phyloP scores from a whole-genome alignment of 2,113 vertebrate genomes.

The Baryphthengus martii region DNA sequence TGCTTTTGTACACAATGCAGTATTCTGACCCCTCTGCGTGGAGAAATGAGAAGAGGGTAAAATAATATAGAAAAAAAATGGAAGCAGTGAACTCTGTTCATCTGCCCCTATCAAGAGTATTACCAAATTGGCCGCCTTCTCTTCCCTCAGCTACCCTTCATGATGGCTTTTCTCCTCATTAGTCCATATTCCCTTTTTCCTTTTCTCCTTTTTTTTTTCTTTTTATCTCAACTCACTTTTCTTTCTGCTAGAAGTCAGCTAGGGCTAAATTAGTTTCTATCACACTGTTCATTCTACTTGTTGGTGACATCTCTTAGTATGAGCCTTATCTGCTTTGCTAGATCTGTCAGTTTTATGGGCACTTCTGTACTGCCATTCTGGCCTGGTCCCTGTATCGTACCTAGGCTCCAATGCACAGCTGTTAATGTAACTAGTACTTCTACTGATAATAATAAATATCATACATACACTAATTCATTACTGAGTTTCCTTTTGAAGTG shows the following conservation, averaged over 20 bases:
- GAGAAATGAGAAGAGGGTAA: neutral
- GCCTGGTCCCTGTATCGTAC: neutral
- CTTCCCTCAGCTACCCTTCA: neutral
- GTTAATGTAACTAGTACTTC: neutral
- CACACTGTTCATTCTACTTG: neutral
- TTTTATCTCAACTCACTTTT: no score
- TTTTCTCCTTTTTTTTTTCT: neutral
- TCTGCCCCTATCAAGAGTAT: neutral
- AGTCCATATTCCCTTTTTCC: neutral
- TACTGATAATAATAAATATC: neutral
- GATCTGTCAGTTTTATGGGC: neutral
- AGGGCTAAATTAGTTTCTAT: neutral
- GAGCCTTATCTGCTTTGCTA: neutral
- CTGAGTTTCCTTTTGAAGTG: neutral
- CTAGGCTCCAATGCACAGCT: neutral
- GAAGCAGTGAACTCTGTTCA: neutral
- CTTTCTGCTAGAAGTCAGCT: neutral
- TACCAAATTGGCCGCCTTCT: neutral
- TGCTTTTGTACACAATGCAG: neutral
- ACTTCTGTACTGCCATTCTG: neutral
- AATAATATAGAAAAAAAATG: neutral
- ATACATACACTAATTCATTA: neutral
- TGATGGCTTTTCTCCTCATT: neutral
- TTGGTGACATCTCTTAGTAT: neutral
- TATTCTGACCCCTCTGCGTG: neutral